Percentiles rank a stretch among this genome's conserved stretches.
phyloP scores from a whole-genome alignment of 2,113 vertebrate genomes.

The Clarias gariepinus region DNA sequence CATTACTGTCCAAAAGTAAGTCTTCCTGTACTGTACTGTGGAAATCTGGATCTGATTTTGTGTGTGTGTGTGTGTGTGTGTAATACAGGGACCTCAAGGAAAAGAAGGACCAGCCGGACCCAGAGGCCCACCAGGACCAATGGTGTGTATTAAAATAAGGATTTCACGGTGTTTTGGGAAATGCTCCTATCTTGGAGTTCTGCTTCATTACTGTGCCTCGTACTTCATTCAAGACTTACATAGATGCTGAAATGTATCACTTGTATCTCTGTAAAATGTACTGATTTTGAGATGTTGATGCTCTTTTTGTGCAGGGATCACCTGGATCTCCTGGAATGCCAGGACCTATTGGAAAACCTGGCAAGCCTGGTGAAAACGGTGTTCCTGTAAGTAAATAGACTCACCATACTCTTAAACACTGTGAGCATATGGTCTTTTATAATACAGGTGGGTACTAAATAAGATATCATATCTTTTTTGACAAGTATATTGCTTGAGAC shows the following conservation, averaged over 20 bases:
- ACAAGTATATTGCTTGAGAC: neutral
- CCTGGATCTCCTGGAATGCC: conserved; percentile 86
- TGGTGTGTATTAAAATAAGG: conserved; percentile 74
- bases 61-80: conserved; percentile 26
- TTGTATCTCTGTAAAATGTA: neutral
- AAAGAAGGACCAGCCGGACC: conserved; percentile 89
- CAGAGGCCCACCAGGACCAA: conserved; percentile 85
- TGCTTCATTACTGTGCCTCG: neutral
- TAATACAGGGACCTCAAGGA: conserved; percentile 86
- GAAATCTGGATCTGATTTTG: conserved; percentile 12
- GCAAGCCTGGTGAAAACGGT: conserved; percentile 86
- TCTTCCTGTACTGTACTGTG: conserved; percentile 10
- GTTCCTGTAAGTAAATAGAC: conserved; percentile 77
- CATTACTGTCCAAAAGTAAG: neutral
- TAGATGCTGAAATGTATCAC: neutral
- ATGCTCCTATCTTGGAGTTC: neutral
- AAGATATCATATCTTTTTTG: neutral
- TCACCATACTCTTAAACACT: neutral
- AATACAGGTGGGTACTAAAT: conserved; percentile 7
- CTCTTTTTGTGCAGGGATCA: conserved; percentile 76
- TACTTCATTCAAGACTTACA: neutral
- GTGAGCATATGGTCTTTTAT: neutral
- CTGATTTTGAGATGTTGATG: neutral
- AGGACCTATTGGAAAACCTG: conserved; percentile 84
- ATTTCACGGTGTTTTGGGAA: neutral